Conservation (phyloP, 37 sponge, comb jelly and placozoan species). For the Cladorhizidae sp. region DNA sequence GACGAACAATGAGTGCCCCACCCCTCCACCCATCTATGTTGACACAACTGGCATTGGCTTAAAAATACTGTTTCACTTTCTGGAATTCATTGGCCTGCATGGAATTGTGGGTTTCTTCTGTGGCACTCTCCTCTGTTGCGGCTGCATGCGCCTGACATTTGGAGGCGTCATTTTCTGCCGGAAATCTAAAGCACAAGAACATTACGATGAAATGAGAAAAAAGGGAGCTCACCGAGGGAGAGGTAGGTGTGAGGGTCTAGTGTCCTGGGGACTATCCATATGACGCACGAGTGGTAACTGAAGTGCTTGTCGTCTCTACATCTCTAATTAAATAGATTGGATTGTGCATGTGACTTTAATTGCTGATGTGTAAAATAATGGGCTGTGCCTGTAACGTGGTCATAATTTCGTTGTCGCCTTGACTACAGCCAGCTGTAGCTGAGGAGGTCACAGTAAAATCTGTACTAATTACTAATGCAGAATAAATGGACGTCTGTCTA, state of each 20-base stretch:
- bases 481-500: constrained; percentile 6
- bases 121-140: constrained; percentile 55
- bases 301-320: too few relatives aligned
- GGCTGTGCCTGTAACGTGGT: too few relatives aligned
- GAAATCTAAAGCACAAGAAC: constrained; percentile 67
- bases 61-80: constrained; percentile 30
- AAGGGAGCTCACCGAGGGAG: constrained; percentile 29
- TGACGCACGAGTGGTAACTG: too few relatives aligned
- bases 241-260: too few relatives aligned
- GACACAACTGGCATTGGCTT: constrained; percentile 3
- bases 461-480: too few relatives aligned
- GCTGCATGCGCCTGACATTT: constrained; percentile 69
- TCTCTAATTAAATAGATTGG: too few relatives aligned
- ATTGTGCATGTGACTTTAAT: too few relatives aligned
- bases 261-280: too few relatives aligned
- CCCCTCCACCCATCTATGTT: constrained; percentile 39
- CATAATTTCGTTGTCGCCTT: too few relatives aligned
- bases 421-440: too few relatives aligned
- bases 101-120: constrained; percentile 58
- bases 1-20: constrained; percentile 24
- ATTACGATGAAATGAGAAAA: constrained; percentile 51
- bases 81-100: constrained; percentile 62
- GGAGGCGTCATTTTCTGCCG: constrained; percentile 71
- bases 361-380: too few relatives aligned
- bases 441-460: too few relatives aligned